These are phyloP conservation scores for Ylistrum balloti DNA, from an alignment of 1,140 invertebrate species.

Conservation along the genomic window DNA sequence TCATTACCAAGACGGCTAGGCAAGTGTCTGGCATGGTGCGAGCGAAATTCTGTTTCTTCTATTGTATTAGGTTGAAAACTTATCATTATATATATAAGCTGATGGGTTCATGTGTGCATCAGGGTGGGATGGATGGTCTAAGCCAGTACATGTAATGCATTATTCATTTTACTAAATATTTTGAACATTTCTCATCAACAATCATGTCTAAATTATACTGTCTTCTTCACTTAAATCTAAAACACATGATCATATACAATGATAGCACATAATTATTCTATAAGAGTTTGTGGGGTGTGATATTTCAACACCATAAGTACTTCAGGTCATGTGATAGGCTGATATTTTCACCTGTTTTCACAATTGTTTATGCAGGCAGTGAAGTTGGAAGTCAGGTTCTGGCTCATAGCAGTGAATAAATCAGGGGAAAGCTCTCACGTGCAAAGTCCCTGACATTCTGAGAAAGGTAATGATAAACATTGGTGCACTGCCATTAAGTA, in stretches of 20 bases:
- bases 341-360: too few relatives aligned
- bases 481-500: neutral
- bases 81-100: neutral
- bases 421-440: neutral
- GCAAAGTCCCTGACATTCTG: neutral
- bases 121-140: neutral
- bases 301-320: too few relatives aligned
- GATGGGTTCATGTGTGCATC: neutral
- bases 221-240: too few relatives aligned
- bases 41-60: conserved; percentile 4
- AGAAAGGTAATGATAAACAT: too few relatives aligned
- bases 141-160: too few relatives aligned
- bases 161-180: neutral
- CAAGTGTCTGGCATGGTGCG: neutral
- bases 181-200: neutral
- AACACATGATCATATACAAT: too few relatives aligned
- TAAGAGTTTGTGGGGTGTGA: too few relatives aligned
- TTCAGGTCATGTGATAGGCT: too few relatives aligned
- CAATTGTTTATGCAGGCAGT: too few relatives aligned
- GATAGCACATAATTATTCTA: too few relatives aligned
- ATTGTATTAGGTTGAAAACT: neutral
- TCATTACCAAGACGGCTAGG: neutral
- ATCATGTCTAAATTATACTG: neutral
- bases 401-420: neutral
- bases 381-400: neutral